Evolutionary conservation across 2,797 vertebrate species (phyloP), one percentile per base, ranked within the genome.

Genomic region (Coccyzus lansbergi): DNA sequence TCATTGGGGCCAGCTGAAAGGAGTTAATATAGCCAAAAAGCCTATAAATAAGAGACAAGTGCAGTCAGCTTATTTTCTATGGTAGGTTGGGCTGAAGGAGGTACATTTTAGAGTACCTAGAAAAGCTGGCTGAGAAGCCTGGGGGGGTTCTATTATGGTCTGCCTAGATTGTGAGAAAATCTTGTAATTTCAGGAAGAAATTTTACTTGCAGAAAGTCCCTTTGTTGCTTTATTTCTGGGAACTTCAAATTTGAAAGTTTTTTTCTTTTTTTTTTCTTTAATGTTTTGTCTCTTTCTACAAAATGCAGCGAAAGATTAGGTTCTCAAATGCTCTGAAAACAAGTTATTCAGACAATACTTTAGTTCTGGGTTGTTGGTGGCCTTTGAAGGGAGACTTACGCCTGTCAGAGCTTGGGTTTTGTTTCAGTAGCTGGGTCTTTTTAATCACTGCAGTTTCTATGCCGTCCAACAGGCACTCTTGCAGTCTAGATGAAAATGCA

Each of bases 401-500:
- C 69, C 38, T 91, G 87, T 90, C 91, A 74, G 80, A 88, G 76
- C 83, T 67, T 74, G 72, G 70, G 94, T 91, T 96, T 94, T 76
- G 48, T 52, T 92, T 93, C 89, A 86, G 49, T 92, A 70, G 17
- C 70, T 91, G 59, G 79, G 75, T 71, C 87, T 87, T 93, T 93
- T 90, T 95, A 93, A 91, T 84, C 84, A 75, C 84, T 80, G 85
- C 52, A 71, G 49, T 83, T 94, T 90, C 85, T 79, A 14, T 77
- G 74, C 56, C 88, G 59, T 91, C 89, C 83, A 95, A 74, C 70
- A 90, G 91, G 89, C 85, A 58, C 15, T 70, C 42, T 86, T 88
- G 83, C 74, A 95, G 83, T 86, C 67, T 78, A 88, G 89, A 94
- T 86, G 91, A 95, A 95, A 96, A 97, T 84, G 83, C 89, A 90